phyloP scores from a whole-genome alignment of 1,140 invertebrate species.

The Melanaphis sacchari region DNA sequence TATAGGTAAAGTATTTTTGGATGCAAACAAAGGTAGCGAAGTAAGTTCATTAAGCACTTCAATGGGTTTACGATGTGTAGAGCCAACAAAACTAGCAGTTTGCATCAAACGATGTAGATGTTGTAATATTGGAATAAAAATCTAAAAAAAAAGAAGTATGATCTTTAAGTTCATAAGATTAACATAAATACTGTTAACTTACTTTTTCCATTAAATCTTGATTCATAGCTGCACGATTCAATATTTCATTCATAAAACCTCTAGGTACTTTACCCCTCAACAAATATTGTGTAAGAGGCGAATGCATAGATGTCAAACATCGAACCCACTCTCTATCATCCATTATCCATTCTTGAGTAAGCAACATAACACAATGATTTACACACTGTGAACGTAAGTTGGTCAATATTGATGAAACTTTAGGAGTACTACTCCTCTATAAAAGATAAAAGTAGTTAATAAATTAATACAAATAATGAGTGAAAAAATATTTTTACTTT shows the following conservation, averaged over 20 bases:
- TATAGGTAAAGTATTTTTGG: constrained; percentile 73
- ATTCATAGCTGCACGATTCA: constrained; percentile 68
- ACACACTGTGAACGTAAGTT: constrained; percentile 72
- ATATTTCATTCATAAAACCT: constrained; percentile 74
- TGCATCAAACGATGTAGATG: constrained; percentile 74
- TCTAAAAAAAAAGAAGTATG: constrained; percentile 63
- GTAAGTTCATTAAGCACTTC: constrained; percentile 73
- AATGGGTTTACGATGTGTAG: constrained; percentile 75
- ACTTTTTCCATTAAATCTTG: constrained; percentile 61
- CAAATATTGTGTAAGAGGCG: constrained; percentile 71
- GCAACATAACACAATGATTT: constrained; percentile 69
- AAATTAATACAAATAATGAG: constrained; percentile 45
- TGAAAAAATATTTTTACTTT: constrained; percentile 67
- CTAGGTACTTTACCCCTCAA: constrained; percentile 71
- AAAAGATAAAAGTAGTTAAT: constrained; percentile 59
- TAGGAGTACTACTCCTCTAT: constrained; percentile 69
- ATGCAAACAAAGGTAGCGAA: constrained; percentile 71
- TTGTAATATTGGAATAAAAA: constrained; percentile 77
- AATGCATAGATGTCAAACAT: constrained; percentile 60
- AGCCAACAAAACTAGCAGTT: constrained; percentile 74
- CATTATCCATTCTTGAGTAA: constrained; percentile 69
- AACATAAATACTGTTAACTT: background rate
- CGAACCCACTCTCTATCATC: constrained; percentile 61
- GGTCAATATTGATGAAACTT: constrained; percentile 68
- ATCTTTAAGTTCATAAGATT: constrained; percentile 6